Evolutionary conservation across 1,140 invertebrate genomes (phyloP).

Genomic region (Trachymyrmex cornetzi): DNA sequence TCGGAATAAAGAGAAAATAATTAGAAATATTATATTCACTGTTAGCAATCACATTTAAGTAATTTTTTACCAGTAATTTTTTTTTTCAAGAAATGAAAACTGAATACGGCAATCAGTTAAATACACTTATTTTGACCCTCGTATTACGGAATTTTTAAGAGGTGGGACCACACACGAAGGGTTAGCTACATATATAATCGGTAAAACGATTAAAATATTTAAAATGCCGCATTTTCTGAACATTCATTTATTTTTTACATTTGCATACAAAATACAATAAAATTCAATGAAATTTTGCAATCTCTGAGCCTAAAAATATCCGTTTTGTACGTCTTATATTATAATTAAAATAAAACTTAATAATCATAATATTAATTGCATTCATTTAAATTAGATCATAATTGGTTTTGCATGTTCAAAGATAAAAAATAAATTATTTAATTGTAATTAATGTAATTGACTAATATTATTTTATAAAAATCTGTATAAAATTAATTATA

Average conservation of each 20-base stretch:
- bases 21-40: too few relatives aligned
- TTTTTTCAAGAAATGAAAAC: too few relatives aligned
- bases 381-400: conserved; percentile 51
- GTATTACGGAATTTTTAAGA: neutral
- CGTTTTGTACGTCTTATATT: conserved; percentile 26
- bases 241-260: conserved; percentile 35
- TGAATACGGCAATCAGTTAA: too few relatives aligned
- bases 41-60: too few relatives aligned
- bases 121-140: too few relatives aligned
- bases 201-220: conserved; percentile 11
- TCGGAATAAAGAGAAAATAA: too few relatives aligned
- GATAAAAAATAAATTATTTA: conserved; percentile 32
- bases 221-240: conserved; percentile 30
- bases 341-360: conserved; percentile 32
- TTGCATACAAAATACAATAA: conserved; percentile 30
- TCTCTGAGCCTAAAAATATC: conserved; percentile 46
- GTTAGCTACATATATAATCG: neutral
- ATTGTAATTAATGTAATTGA: neutral
- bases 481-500: conserved; percentile 47
- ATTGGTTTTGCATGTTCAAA: conserved; percentile 15
- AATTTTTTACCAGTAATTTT: too few relatives aligned
- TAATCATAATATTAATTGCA: neutral
- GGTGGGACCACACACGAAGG: neutral
- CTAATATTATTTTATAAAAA: conserved; percentile 53
- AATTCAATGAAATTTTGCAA: neutral